Evolutionary conservation across 2,888 invertebrate genomes (phyloP).

Genomic region (Cerceris rybyensis): DNA sequence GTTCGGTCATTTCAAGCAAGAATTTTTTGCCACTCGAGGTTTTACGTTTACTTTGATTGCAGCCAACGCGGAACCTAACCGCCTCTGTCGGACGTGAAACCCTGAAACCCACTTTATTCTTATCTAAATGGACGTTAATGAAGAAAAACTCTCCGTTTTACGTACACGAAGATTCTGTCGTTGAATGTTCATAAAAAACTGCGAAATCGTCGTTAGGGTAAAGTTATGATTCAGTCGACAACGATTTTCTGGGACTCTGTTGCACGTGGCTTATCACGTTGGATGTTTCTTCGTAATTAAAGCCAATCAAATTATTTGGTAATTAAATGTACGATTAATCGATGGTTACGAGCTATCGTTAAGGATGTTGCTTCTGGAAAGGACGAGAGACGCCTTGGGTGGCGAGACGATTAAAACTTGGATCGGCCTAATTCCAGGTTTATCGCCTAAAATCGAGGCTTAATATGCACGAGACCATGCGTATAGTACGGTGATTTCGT

Average conservation of each 20-base stretch:
- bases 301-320: conserved; percentile 33
- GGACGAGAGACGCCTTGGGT: conserved; percentile 48
- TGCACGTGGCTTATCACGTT: conserved; percentile 6
- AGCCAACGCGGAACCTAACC: conserved; percentile 15
- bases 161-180: not conserved
- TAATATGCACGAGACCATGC: conserved; percentile 48
- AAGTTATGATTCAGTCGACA: not conserved
- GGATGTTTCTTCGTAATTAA: conserved; percentile 12
- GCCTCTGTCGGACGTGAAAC: not conserved
- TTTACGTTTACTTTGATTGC: conserved; percentile 28
- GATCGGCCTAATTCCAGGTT: conserved; percentile 62
- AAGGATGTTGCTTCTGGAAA: conserved; percentile 25
- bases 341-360: conserved; percentile 29
- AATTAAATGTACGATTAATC: conserved; percentile 47
- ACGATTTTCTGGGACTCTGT: conserved; percentile 2
- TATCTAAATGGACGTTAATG: conserved; percentile 45
- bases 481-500: conserved; percentile 49
- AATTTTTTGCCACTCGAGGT: not conserved
- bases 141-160: conserved; percentile 27
- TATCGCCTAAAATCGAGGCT: conserved; percentile 53
- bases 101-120: not conserved
- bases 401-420: conserved; percentile 61
- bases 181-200: not conserved
- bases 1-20: conserved; percentile 1
- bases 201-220: not conserved